Base-by-base conservation (phyloP, 2,888 invertebrate genomes). In the Cheilosia soror region DNA sequence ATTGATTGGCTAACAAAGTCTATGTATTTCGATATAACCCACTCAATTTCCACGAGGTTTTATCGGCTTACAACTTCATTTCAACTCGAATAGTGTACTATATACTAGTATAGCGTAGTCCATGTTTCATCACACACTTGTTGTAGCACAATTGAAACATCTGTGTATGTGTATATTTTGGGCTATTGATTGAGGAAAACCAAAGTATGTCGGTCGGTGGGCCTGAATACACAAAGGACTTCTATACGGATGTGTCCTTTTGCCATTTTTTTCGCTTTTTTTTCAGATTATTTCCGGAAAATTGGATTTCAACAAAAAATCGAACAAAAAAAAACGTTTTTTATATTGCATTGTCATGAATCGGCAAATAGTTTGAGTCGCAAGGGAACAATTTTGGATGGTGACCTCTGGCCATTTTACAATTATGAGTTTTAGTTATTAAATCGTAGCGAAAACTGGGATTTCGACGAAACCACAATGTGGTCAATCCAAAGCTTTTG, bases 1-100 rank as follows among this genome's bases (percentile, higher is more conserved):
- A 84, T 80, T 84, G 84, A 84, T 84, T 79, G 79, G 84, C 79
- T 75, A 75, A 42, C 63, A 9, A 53, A 57, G 63, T 65, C 78
- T n/a, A 62, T 73, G 42, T 68, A 25, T 58, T 75, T 60, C 62
- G 73, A 73, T 63, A 65, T 42, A 55, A 66, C 58, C 71, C 65
- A 69, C 73, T 84, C 84, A 79, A 84, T 79, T 76, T 84, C 65
- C 76, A 49, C 57, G 75, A 79, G 75, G 69, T 62, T 84, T 84
- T 75, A 80, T 75, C 60, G 75, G 79, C 79, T 76, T 84, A 79
- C 75, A 76, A 79, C 75, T 84, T 71, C 84, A 84, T 79, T 84
- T 79, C 79, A 75, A 79, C 79, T 75, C 58, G 73, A 73, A 68
- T 51, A 47, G 55, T 33, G 49, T 37, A n/a, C n/a, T n/a, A n/a